Percentiles rank a stretch among this genome's conserved stretches.
These are phyloP conservation scores for Tinea pellionella DNA, from an alignment of 2,888 invertebrate genomes.

Conservation along the genomic window DNA sequence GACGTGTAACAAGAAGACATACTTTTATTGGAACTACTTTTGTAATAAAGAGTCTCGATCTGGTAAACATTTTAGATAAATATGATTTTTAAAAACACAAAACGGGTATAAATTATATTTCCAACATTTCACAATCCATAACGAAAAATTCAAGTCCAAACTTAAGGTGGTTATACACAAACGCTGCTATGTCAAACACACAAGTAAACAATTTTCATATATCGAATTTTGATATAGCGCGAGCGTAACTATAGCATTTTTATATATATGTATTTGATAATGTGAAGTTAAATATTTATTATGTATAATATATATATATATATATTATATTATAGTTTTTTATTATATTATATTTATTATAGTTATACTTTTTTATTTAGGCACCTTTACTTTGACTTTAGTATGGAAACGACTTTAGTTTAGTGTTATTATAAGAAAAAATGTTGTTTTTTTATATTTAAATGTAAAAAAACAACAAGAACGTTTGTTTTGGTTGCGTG, in stretches of 20 bases:
- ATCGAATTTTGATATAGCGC: too few species aligned
- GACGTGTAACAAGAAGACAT: background rate
- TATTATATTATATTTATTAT: too few species aligned
- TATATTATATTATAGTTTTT: background rate
- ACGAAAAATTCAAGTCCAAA: background rate
- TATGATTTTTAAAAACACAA: slow-evolving; percentile 14
- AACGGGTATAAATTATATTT: background rate
- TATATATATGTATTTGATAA: too few species aligned
- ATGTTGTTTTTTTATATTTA: background rate
- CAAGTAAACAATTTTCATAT: background rate
- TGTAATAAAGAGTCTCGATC: slow-evolving; percentile 47
- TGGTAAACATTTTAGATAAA: slow-evolving; percentile 49
- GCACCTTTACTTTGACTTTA: background rate
- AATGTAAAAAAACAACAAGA: background rate
- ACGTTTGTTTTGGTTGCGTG: background rate
- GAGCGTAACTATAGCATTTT: too few species aligned
- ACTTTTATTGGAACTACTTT: slow-evolving; percentile 44
- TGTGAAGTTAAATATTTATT: too few species aligned
- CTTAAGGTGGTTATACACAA: background rate
- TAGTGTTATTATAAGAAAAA: background rate
- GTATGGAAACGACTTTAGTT: background rate
- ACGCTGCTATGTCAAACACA: background rate
- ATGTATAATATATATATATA: too few species aligned
- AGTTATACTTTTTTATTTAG: too few species aligned
- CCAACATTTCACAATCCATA: background rate